Percentiles rank a stretch among this genome's conserved stretches.
These are phyloP conservation scores for Bolborhynchus lineola DNA, from an alignment of 2,113 vertebrate species.

Conservation along the genomic window DNA sequence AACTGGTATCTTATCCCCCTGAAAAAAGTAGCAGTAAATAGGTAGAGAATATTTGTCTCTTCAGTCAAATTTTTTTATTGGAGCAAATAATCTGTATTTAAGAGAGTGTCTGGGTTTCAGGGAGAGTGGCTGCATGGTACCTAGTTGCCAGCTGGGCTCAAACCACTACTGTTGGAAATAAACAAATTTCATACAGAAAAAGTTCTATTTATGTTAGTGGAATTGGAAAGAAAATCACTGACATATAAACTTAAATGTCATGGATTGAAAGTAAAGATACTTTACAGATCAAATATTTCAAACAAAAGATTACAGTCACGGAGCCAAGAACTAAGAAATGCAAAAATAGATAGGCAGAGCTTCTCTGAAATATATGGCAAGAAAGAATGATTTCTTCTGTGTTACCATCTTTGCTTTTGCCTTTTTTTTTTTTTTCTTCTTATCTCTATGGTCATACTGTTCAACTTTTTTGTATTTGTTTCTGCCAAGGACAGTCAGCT, in stretches of 20 bases:
- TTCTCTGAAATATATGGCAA: neutral
- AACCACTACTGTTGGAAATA: neutral
- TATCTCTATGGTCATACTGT: neutral
- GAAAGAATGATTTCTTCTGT: neutral
- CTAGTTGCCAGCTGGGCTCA: neutral
- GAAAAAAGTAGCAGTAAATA: neutral
- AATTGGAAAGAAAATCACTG: neutral
- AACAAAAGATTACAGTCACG: neutral
- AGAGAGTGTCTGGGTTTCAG: neutral
- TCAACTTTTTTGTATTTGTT: neutral
- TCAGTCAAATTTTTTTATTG: neutral
- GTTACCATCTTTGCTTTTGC: neutral
- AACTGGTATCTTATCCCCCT: neutral
- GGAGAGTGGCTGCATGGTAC: neutral
- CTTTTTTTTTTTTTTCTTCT: too few species aligned
- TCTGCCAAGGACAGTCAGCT: neutral
- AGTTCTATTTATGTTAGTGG: neutral
- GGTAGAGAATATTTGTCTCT: neutral
- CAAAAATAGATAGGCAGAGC: neutral
- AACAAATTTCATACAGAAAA: neutral
- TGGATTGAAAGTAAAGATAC: neutral
- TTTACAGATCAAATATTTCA: neutral
- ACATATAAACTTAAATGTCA: neutral
- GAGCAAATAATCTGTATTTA: neutral
- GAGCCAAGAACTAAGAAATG: neutral